Evolutionary conservation across 2,113 vertebrate genomes (phyloP), one percentile per base, ranked within the genome.

Genomic region (Nicator chloris): DNA sequence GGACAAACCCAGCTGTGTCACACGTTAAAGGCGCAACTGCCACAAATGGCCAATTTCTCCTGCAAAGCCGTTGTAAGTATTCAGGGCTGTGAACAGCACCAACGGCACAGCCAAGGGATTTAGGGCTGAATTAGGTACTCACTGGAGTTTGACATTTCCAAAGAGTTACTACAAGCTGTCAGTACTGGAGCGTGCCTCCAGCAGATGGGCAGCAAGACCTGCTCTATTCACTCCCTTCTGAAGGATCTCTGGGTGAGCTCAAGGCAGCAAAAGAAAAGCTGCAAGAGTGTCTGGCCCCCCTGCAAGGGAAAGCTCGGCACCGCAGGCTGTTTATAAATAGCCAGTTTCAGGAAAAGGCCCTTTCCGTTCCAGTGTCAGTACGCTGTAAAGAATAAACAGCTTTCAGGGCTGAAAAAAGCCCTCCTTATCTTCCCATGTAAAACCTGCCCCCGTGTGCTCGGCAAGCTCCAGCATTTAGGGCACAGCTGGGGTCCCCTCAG

Each of bases 321-420:
- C 7, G 5, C 93, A 72, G 59, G 68, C 92, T 83, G 85, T 80
- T 94, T 97, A 97, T 96, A 97, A 97, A 97, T 97, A 97, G 90
- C 85, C 49, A 17, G 66, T 45, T 82, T 89, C 96, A 97, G 97
- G 97, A 97, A 97, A 97, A 97, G 91, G 93, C 95, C 71, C 66
- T 95, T 97, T 97, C 96, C 92, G 91, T 69, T 96, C 85, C 82
- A 56, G 44, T 96, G 93, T 96, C 96, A 90, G 72, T 21, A 42
- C 0, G 0, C 56, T 78, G 60, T 64, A 91, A 86, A 96, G 95
- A 84, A 92, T 93, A 95, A 97, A 96, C 93, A 94, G 70, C 80
- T 84, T 92, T 90, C 80, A 16, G 63, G 65, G 66, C 66, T 93
- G 80, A 79, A 87, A 91, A 82, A 84, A 76, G 23, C 42, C 35